Conservation (phyloP, 2,113 vertebrate species). For the Riparia riparia region DNA sequence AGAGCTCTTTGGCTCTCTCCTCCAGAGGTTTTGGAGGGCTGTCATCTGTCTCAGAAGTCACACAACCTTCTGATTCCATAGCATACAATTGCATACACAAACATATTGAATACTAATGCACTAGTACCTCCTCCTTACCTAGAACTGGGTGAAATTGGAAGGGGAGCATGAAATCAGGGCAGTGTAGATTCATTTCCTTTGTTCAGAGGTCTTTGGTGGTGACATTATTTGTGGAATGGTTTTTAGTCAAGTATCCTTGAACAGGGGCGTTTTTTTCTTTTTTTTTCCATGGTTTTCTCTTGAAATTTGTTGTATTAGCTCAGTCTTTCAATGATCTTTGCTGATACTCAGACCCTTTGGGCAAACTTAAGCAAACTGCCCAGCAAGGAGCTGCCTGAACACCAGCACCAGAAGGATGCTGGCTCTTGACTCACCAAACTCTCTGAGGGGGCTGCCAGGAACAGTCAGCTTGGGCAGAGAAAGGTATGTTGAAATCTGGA, state of each 20-base stretch:
- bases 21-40: not conserved
- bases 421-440: not conserved
- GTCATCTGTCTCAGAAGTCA: not conserved
- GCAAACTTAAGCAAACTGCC: not conserved
- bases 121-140: not conserved
- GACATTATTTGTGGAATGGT: fast-evolving
- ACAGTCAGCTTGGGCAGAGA: not conserved
- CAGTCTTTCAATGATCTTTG: not conserved
- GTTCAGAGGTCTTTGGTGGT: not conserved
- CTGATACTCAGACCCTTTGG: not conserved
- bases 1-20: not conserved
- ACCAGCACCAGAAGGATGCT: not conserved
- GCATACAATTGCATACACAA: not conserved
- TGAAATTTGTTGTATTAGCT: not conserved
- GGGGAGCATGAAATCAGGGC: not conserved
- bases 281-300: not conserved
- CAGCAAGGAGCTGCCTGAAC: not conserved
- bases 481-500: not conserved
- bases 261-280: not conserved
- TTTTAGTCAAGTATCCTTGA: not conserved
- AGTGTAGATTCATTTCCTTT: not conserved
- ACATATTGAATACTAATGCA: not conserved
- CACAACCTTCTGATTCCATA: not conserved
- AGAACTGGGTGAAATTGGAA: not conserved
- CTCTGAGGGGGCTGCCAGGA: not conserved